Percentiles rank a stretch among this genome's conserved stretches.
Conservation (phyloP, 2,113 vertebrate genomes). For the Ploceus nigricollis region DNA sequence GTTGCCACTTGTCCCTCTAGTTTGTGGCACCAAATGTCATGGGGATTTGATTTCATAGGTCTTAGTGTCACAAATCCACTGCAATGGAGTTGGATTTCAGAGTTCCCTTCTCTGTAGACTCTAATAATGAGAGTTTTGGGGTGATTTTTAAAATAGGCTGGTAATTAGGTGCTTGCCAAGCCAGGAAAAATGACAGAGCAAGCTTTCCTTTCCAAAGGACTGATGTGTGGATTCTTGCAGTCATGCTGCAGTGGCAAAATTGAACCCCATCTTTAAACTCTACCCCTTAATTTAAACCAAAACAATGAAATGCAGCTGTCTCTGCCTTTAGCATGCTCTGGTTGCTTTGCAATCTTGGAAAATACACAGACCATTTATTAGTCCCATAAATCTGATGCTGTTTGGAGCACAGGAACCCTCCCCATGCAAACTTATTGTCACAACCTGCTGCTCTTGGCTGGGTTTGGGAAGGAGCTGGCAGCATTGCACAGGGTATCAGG, state of each 20-base stretch:
- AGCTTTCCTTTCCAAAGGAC: neutral
- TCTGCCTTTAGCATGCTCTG: neutral
- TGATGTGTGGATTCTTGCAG: neutral
- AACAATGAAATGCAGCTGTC: conserved; percentile 49
- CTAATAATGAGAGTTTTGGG: conserved; percentile 1
- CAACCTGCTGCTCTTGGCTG: neutral
- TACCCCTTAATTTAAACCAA: conserved; percentile 34
- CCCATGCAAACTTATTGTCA: neutral
- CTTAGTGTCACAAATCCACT: neutral
- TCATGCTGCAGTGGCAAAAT: neutral
- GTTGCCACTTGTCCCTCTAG: neutral
- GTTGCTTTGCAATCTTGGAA: conserved; percentile 7
- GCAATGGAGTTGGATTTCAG: neutral
- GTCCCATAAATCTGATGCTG: conserved; percentile 36
- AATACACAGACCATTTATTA: neutral
- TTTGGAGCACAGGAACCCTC: conserved; percentile 19
- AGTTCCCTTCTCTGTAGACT: neutral
- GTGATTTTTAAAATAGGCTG: neutral
- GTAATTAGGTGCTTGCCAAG: neutral
- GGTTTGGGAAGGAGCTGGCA: neutral
- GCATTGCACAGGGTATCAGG: neutral
- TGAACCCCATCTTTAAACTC: conserved; percentile 9
- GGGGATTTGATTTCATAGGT: neutral
- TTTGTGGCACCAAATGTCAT: neutral
- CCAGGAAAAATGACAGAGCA: neutral